Percentiles rank a stretch among this genome's conserved stretches.
Conservation (phyloP, 2,888 invertebrate genomes). For the Bhutanitis thaidina region DNA sequence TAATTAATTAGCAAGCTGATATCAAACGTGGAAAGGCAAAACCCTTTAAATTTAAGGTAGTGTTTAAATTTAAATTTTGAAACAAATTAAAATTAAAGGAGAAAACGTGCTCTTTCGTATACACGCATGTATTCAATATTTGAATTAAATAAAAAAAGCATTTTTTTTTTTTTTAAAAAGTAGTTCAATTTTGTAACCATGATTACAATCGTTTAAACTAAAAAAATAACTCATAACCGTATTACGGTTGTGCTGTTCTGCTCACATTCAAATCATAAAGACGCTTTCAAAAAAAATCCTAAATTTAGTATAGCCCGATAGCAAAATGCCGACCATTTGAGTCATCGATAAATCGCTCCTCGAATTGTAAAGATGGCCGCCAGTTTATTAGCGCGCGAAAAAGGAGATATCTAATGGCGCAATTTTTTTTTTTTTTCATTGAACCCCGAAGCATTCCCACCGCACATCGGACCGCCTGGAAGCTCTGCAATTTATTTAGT, state of each 20-base stretch:
- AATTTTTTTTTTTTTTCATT: slow-evolving; percentile 3
- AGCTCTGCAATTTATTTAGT: slow-evolving; percentile 13
- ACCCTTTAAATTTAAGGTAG: not conserved
- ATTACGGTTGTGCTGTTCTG: too few species aligned
- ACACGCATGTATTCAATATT: too few species aligned
- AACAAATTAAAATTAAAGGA: not conserved
- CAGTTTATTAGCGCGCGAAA: not conserved
- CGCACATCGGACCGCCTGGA: not conserved
- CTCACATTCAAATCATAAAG: too few species aligned
- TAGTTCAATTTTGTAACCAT: too few species aligned
- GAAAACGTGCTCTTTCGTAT: too few species aligned
- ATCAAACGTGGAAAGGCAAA: not conserved
- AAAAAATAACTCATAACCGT: too few species aligned
- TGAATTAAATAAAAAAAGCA: too few species aligned
- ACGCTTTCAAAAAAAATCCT: too few species aligned
- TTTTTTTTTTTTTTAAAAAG: too few species aligned
- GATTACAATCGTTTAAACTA: too few species aligned
- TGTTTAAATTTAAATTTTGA: not conserved
- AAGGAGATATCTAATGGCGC: slow-evolving; percentile 4
- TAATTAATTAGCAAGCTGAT: slow-evolving; percentile 14
- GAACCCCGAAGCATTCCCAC: not conserved
- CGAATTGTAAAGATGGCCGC: slow-evolving; percentile 5
- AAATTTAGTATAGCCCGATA: not conserved
- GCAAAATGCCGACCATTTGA: not conserved
- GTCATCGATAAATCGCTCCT: not conserved